Conservation (phyloP, 2,888 invertebrate species). For the Brachypterus glaber region DNA sequence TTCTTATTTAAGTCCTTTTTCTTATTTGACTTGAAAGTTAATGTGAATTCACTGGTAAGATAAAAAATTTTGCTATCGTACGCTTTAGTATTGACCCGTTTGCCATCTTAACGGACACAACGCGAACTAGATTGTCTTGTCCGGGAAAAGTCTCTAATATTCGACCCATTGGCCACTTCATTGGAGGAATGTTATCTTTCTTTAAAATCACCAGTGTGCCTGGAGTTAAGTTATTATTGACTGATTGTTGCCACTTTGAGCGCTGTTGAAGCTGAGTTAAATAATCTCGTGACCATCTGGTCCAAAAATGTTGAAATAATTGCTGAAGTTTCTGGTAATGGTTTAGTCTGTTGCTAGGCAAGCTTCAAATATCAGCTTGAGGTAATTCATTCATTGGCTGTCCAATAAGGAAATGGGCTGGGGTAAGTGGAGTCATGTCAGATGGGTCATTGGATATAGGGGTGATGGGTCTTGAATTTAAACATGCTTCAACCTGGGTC, state of each 20-base stretch:
- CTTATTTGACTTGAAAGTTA: no score
- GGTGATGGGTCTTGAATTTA: conserved; percentile 6
- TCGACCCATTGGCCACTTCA: conserved; percentile 13
- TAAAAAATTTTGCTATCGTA: conserved; percentile 5
- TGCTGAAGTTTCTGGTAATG: conserved; percentile 9
- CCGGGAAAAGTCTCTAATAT: conserved; percentile 8
- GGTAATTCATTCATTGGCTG: conserved; percentile 5
- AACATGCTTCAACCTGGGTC: conserved; percentile 6
- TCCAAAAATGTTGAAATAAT: conserved; percentile 10
- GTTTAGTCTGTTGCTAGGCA: neutral
- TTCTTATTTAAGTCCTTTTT: no score
- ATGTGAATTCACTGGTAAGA: no score
- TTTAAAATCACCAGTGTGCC: conserved; percentile 10
- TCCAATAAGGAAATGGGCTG: conserved; percentile 11
- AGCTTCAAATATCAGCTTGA: neutral
- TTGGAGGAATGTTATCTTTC: conserved; percentile 11
- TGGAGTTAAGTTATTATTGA: conserved; percentile 1
- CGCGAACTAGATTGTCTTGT: conserved; percentile 9
- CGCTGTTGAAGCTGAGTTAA: conserved; percentile 8
- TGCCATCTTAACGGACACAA: conserved; percentile 12
- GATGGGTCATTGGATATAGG: conserved; percentile 5
- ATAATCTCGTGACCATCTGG: conserved; percentile 9
- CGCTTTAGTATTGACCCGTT: conserved; percentile 11
- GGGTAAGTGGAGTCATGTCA: conserved; percentile 4
- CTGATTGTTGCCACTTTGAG: conserved; percentile 5